Percentiles rank a stretch among this genome's conserved stretches.
Evolutionary conservation across 1,140 invertebrate genomes (phyloP).

Genomic region (Elysia chlorotica): DNA sequence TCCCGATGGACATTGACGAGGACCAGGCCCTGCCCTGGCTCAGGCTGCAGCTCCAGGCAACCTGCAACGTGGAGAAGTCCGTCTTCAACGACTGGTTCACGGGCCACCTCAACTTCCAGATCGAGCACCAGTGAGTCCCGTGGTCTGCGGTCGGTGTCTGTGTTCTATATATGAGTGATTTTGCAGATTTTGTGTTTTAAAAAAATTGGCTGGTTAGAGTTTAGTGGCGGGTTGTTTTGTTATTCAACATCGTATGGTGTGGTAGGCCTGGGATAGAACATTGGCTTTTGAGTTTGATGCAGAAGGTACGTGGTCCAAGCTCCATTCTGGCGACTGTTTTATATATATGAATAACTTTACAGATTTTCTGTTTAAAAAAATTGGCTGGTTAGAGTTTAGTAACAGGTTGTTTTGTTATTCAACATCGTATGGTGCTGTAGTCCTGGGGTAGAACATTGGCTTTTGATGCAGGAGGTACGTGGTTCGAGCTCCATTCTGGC

Average conservation of each 20-base stretch:
- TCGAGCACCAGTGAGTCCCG: conserved; percentile 60
- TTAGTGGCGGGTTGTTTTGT: neutral
- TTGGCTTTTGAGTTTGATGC: neutral
- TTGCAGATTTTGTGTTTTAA: neutral
- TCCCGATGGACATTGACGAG: conserved; percentile 58
- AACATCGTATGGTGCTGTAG: too few species aligned
- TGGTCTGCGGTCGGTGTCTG: neutral
- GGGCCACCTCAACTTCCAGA: conserved; percentile 63
- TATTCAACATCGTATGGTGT: neutral
- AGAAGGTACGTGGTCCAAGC: too few species aligned
- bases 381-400: too few species aligned
- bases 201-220: neutral
- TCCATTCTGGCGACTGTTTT: too few species aligned
- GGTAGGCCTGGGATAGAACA: neutral
- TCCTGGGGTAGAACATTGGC: too few species aligned
- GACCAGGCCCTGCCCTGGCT: conserved; percentile 49
- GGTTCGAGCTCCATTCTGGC: too few species aligned
- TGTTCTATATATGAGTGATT: neutral
- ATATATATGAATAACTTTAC: too few species aligned
- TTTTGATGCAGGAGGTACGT: too few species aligned
- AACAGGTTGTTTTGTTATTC: too few species aligned
- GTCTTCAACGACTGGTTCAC: conserved; percentile 64
- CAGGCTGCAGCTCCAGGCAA: conserved; percentile 49
- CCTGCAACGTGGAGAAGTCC: conserved; percentile 56
- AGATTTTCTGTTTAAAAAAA: too few species aligned